Evolutionary conservation across 2,113 vertebrate genomes (phyloP).

Genomic region (Pterocles orientalis): DNA sequence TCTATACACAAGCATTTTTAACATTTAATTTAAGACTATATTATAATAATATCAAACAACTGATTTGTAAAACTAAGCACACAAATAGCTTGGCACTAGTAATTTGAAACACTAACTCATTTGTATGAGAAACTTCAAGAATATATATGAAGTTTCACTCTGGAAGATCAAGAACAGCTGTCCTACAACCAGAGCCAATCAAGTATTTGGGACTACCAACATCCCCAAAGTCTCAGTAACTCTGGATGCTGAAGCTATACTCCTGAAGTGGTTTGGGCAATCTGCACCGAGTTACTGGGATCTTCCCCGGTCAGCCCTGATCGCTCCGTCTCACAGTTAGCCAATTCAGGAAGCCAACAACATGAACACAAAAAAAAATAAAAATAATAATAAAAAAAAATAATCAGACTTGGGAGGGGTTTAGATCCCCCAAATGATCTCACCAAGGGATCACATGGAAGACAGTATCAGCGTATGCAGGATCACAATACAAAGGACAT

Average conservation of each 20-base stretch:
- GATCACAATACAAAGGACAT: neutral
- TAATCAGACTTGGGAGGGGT: neutral
- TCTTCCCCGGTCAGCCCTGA: neutral
- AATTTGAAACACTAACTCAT: neutral
- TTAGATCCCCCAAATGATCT: neutral
- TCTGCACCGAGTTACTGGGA: too few relatives aligned
- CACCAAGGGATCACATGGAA: neutral
- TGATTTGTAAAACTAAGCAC: neutral
- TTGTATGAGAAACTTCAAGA: neutral
- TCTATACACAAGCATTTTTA: neutral
- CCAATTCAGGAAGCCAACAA: neutral
- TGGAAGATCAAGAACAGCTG: neutral
- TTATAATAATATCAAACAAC: neutral
- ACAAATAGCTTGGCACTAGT: neutral
- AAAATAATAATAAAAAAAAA: neutral
- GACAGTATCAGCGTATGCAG: neutral
- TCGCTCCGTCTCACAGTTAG: accelerated
- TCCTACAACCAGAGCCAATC: neutral
- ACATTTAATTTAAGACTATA: neutral
- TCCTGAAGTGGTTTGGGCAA: neutral
- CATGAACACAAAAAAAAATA: neutral
- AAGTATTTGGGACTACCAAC: neutral
- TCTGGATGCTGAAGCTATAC: neutral
- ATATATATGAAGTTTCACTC: neutral
- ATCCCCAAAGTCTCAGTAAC: neutral